Evolutionary conservation across 2,888 invertebrate species (phyloP).

Genomic region (Resseliella maxima): DNA sequence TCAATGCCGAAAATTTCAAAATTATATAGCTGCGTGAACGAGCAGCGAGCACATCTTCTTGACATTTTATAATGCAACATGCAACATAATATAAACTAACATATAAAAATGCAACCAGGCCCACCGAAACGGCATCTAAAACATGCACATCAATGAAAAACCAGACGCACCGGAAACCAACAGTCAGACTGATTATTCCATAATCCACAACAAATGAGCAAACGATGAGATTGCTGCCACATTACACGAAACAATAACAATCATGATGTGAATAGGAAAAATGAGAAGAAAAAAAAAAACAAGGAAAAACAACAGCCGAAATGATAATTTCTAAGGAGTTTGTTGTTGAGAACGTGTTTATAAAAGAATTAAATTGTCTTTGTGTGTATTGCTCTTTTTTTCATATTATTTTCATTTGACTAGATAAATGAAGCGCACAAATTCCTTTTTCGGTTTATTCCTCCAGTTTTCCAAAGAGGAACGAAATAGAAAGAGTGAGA

Average conservation of each 20-base stretch:
- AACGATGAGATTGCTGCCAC: background rate
- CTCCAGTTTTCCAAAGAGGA: background rate
- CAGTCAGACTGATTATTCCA: constrained; percentile 26
- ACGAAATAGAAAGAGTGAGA: too few species aligned
- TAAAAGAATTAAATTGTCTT: background rate
- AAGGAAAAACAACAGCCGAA: background rate
- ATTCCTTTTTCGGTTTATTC: background rate
- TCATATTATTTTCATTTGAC: background rate
- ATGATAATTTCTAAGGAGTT: background rate
- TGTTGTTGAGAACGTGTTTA: background rate
- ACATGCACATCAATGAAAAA: background rate
- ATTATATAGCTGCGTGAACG: too few species aligned
- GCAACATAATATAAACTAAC: too few species aligned
- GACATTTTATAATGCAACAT: too few species aligned
- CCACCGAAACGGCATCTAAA: too few species aligned
- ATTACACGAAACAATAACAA: too few species aligned
- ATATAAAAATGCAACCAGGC: too few species aligned
- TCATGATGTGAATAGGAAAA: background rate
- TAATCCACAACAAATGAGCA: constrained; percentile 20
- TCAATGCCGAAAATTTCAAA: too few species aligned
- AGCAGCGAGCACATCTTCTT: too few species aligned
- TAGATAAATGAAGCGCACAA: background rate
- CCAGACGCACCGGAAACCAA: constrained; percentile 54
- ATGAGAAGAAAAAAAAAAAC: background rate
- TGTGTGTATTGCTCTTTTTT: background rate